A percentile compares a stretch with the other conserved stretches of the same genome.
Evolutionary conservation across 2,113 vertebrate species (phyloP).

Genomic region (Peromyscus californicus): DNA sequence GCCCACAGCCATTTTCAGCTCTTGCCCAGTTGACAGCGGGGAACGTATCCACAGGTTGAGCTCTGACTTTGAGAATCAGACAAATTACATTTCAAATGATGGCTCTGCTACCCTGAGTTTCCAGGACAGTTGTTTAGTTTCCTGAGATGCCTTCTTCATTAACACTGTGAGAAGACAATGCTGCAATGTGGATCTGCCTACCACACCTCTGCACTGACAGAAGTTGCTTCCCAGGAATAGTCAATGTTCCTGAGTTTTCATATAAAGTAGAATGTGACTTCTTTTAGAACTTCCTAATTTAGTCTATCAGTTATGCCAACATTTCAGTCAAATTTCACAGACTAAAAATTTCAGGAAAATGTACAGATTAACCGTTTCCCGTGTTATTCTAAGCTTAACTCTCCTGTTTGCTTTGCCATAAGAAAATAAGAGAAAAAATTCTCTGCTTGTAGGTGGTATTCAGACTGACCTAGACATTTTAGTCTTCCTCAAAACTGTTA

Average conservation of each 20-base stretch:
- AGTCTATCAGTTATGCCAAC: not conserved
- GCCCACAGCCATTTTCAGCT: not conserved
- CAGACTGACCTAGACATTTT: constrained; percentile 20
- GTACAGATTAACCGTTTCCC: not conserved
- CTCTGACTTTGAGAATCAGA: not conserved
- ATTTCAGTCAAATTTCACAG: constrained; percentile 45
- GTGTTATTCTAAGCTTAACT: not conserved
- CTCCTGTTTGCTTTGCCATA: not conserved
- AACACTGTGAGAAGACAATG: not conserved
- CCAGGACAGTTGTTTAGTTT: not conserved
- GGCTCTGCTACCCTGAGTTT: not conserved
- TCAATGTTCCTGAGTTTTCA: not conserved
- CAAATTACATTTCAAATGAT: not conserved
- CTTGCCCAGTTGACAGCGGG: not conserved
- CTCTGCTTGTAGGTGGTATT: constrained; percentile 45
- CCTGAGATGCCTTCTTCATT: not conserved
- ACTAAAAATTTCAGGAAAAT: constrained; percentile 45
- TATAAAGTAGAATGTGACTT: constrained; percentile 24
- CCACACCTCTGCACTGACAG: not conserved
- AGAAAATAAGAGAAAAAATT: constrained; percentile 50
- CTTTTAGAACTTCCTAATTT: constrained; percentile 39
- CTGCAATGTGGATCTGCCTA: not conserved
- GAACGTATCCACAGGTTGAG: not conserved
- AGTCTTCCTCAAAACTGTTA: constrained; percentile 22
- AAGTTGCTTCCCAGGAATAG: constrained; percentile 46